Conservation (phyloP, 2,888 invertebrate species). For the Drosophila pseudotalamancana region DNA sequence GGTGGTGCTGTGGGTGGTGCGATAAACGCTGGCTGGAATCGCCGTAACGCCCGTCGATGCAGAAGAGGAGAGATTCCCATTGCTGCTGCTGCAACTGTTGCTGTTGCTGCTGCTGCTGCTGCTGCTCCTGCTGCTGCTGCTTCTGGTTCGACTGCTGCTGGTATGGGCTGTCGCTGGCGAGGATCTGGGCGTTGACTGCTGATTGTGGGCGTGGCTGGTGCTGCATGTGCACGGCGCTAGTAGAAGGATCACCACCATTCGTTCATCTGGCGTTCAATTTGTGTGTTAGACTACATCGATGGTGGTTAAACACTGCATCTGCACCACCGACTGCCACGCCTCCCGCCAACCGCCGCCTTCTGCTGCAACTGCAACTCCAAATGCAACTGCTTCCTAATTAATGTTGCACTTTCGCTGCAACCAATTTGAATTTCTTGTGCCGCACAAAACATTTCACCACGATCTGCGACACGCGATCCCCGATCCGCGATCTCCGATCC, state of each 20-base stretch:
- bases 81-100: conserved; percentile 37
- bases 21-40: conserved; percentile 73
- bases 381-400: conserved; percentile 33
- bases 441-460: conserved; percentile 50
- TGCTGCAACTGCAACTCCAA: neutral
- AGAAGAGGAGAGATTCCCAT: conserved; percentile 76
- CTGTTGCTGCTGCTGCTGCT: conserved; percentile 18
- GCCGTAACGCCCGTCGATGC: conserved; percentile 83
- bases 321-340: neutral
- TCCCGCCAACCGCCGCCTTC: neutral
- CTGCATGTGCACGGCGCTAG: conserved; percentile 83
- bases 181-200: conserved; percentile 10
- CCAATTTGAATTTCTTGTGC: conserved; percentile 45
- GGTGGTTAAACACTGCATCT: conserved; percentile 1
- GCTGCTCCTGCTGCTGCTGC: conserved; percentile 17
- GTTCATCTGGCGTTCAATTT: conserved; percentile 82
- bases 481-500: neutral
- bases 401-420: conserved; percentile 53
- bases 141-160: too few relatives aligned
- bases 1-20: conserved; percentile 24
- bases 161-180: conserved; percentile 30
- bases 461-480: conserved; percentile 25
- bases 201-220: conserved; percentile 23
- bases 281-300: conserved; percentile 61
- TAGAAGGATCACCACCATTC: conserved; percentile 85